Evolutionary conservation across 1,140 invertebrate genomes (phyloP).

Genomic region (Rhagoletis zephyria): DNA sequence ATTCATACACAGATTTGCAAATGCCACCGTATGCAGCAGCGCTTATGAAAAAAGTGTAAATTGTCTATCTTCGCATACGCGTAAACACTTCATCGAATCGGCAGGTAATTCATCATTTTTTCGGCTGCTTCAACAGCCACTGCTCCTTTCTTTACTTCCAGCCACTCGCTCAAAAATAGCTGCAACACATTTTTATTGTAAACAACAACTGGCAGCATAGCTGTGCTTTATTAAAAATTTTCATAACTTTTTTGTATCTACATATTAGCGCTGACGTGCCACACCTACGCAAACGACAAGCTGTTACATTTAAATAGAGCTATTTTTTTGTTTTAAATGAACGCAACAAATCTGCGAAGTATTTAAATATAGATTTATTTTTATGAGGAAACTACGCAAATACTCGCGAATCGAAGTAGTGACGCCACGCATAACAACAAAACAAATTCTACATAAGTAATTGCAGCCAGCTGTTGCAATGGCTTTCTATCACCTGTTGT

Average conservation of each 20-base stretch:
- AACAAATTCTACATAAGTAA: no score
- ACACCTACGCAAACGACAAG: background rate
- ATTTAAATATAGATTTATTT: background rate
- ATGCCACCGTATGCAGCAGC: background rate
- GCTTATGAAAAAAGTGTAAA: no score
- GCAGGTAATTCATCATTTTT: conserved; percentile 48
- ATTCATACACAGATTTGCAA: background rate
- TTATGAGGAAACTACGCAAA: background rate
- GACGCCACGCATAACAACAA: background rate
- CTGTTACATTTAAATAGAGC: background rate
- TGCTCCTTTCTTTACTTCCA: background rate
- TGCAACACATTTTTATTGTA: conserved; percentile 5
- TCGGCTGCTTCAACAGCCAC: background rate
- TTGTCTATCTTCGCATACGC: background rate
- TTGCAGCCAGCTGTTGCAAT: no score
- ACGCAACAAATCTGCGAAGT: background rate
- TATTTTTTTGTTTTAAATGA: background rate
- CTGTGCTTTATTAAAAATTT: conserved; percentile 13
- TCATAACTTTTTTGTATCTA: background rate
- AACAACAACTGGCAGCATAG: conserved; percentile 24
- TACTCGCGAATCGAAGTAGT: background rate
- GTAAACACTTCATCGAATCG: background rate
- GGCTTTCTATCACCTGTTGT: no score
- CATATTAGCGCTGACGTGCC: conserved; percentile 3
- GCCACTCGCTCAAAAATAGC: conserved; percentile 12